Evolutionary conservation across 1,140 invertebrate genomes (phyloP), one percentile per base, ranked within the genome.

Genomic region (Macrostomum lignano): DNA sequence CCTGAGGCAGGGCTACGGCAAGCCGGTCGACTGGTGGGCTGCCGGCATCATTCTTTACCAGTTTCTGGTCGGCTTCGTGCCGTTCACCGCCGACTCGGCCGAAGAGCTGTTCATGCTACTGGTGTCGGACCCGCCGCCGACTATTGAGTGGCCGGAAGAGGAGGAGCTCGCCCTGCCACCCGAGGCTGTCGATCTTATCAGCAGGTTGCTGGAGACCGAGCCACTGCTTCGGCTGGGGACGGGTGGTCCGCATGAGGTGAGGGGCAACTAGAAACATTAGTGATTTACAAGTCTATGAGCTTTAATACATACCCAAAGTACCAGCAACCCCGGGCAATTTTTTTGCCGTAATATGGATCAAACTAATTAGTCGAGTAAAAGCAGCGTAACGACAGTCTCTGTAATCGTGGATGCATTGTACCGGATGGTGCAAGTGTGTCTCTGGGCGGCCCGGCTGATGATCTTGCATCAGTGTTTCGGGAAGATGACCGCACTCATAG

Each of bases 1-100:
- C 42, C 52, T 74, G 6, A 45, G 70, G 37, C 64, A 65, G 41
- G 64, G 65, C n/a, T 67, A 67, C 48, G 66, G 66, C 52, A 39
- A 44, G 44, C 31, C 26, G 20, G 86, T 98, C 17, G 88, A 98
- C 58, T 98, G 84, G 84, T 98, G 91, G 91, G 82, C 84, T 0
- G 86, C 96, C 74, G 86, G 86, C 29, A 77, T 96, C 29, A 93
- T 96, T 43, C 63, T 96, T 2, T 98, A 94, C 52, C 86, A 98
- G 62, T 98, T 98, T 62, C 64, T 96, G 3, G 72, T 96, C 47
- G 91, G 91, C 25, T 91, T 81, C 62, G 84, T 94, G 15, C 91
- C 91, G 5, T 98, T 96, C 59, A 88, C 91, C 60, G 88, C 86
- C 1, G 81, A 94, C 52, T 88, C 82, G 0, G 81, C 86, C 0